phyloP scores from a whole-genome alignment of 2,113 vertebrate species.

The Ginglymostoma cirratum region DNA sequence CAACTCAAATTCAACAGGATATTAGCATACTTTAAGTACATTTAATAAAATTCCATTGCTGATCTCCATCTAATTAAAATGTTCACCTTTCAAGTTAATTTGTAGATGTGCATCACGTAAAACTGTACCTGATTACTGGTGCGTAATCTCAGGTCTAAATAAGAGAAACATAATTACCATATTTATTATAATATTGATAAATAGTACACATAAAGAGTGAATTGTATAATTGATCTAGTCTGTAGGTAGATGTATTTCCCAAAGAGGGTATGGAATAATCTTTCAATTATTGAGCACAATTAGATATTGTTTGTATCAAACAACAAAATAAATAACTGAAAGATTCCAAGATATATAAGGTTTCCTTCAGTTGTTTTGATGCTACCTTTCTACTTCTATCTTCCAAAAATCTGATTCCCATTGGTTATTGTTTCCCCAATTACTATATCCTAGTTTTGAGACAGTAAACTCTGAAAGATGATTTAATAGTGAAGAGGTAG shows the following conservation, averaged over 20 bases:
- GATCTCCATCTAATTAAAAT: not conserved
- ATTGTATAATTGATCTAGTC: not conserved
- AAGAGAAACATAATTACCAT: not conserved
- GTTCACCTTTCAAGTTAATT: not conserved
- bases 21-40: not conserved
- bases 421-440: not conserved
- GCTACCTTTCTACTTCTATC: not conserved
- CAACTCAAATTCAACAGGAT: not conserved
- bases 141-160: not conserved
- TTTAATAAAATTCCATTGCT: not conserved
- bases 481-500: not conserved
- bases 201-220: not conserved
- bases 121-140: not conserved
- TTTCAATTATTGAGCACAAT: not conserved
- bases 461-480: not conserved
- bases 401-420: not conserved
- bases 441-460: not conserved
- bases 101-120: not conserved
- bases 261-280: not conserved
- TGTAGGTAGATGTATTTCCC: not conserved
- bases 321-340: not conserved
- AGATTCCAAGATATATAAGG: not conserved
- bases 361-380: not conserved
- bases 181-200: not conserved
- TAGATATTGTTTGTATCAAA: not conserved